Percentiles rank a stretch among this genome's conserved stretches.
phyloP scores from a whole-genome alignment of 2,797 vertebrate genomes.

The Pseudochirops corinnae region DNA sequence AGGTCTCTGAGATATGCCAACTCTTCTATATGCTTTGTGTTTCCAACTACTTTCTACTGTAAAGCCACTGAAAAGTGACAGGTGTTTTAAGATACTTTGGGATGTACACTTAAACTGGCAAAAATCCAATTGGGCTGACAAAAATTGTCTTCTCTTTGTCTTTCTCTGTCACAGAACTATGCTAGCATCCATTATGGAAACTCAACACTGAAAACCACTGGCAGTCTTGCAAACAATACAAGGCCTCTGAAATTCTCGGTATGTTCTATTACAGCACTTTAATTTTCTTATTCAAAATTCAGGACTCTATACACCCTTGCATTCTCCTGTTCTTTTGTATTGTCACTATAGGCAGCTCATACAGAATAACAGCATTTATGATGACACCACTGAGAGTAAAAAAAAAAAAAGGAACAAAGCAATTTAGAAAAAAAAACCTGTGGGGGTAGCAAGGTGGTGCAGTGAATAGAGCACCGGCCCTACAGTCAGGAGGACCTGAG shows the following conservation, averaged over 20 bases:
- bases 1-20: background rate
- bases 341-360: background rate
- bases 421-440: background rate
- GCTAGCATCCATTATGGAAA: background rate
- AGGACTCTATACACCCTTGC: background rate
- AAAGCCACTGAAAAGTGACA: background rate
- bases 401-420: background rate
- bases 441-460: too few species aligned
- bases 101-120: background rate
- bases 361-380: background rate
- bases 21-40: background rate
- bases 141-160: background rate
- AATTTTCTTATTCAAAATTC: background rate
- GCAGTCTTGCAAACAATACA: background rate
- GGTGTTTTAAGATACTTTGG: background rate
- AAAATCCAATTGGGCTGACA: background rate
- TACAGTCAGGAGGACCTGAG: too few species aligned
- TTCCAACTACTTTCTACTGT: background rate
- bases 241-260: background rate
- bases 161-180: background rate
- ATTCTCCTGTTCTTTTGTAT: background rate
- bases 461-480: too few species aligned
- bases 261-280: background rate
- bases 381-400: background rate
- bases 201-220: background rate